Evolutionary conservation across 2,113 vertebrate genomes (phyloP), one percentile per base, ranked within the genome.

Genomic region (Theristicus caerulescens): DNA sequence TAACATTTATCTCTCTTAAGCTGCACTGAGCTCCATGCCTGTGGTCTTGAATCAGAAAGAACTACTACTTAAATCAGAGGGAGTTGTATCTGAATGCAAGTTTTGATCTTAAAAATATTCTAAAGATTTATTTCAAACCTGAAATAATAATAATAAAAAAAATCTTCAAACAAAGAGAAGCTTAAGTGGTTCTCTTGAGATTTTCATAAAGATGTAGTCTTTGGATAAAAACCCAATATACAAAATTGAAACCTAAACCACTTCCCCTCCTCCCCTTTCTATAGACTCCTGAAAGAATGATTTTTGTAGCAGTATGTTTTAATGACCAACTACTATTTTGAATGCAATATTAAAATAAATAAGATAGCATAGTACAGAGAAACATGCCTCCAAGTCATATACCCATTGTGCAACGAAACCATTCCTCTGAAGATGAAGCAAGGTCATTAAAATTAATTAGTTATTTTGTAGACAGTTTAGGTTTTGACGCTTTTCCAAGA

Each of bases 401-500:
- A 71, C 69, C 49, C 74, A 7, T 6, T 73, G 69, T 85, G 64
- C 74, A 92, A 26, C 7, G 27, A 92, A 97, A 82, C 89, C 54
- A 21, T 86, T 84, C 76, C 47, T 96, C 55, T 70, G 66, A 87
- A 88, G 79, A 52, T 77, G 62, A 65, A 88, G 55, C 90, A 54
- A 69, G 47, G 61, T n/a, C 46, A 9, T 52, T 86, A 16, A 61
- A 88, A 86, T 73, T 38, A 77, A 27, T 24, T 94, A 24, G 15
- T 64, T 15, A 29, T 73, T 87, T 94, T 65, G 97, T 59, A 96
- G 93, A 61, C 90, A 95, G 5, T 95, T 97, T 25, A 97, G 58
- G 24, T 94, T 96, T 54, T 97, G 96, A 86, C 97, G 96, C 94
- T 93, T 94, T 97, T 97, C 94, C 58, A 99, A 88, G 89, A 98